Percentiles rank a stretch among this genome's conserved stretches.
Conservation (phyloP, 2,888 invertebrate species). For the Cyclophora albipunctata region DNA sequence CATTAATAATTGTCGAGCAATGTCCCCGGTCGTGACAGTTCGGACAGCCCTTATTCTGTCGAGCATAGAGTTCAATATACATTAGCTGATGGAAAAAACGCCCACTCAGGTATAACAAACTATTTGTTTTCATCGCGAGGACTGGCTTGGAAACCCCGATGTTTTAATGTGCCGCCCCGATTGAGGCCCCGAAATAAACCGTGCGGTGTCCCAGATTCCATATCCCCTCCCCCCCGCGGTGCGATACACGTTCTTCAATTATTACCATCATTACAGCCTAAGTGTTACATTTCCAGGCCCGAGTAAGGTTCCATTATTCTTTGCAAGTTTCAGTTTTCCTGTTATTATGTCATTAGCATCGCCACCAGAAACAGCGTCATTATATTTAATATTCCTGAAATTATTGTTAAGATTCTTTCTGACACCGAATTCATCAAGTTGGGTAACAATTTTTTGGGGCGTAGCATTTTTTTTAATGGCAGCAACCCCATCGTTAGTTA, state of each 20-base stretch:
- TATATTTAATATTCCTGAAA: conserved; percentile 1
- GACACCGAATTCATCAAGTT: too few relatives aligned
- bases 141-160: conserved; percentile 54
- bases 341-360: background rate
- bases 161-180: conserved; percentile 64
- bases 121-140: conserved; percentile 52
- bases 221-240: conserved; percentile 32
- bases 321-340: background rate
- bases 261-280: conserved; percentile 24
- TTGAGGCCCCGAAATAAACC: conserved; percentile 64
- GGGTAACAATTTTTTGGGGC: too few relatives aligned
- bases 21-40: conserved; percentile 16
- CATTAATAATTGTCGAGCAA: conserved; percentile 35
- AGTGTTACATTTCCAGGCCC: conserved; percentile 12
- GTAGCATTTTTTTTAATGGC: too few relatives aligned
- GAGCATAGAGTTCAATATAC: conserved; percentile 26
- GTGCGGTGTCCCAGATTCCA: conserved; percentile 55
- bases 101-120: conserved; percentile 48
- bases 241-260: conserved; percentile 33
- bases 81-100: conserved; percentile 23
- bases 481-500: background rate
- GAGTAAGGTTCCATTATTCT: conserved; percentile 4
- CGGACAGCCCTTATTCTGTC: conserved; percentile 23
- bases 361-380: background rate
- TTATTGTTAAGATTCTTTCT: too few relatives aligned